Conservation (phyloP, 2,888 invertebrate species). For the Drosophila aldrichi region DNA sequence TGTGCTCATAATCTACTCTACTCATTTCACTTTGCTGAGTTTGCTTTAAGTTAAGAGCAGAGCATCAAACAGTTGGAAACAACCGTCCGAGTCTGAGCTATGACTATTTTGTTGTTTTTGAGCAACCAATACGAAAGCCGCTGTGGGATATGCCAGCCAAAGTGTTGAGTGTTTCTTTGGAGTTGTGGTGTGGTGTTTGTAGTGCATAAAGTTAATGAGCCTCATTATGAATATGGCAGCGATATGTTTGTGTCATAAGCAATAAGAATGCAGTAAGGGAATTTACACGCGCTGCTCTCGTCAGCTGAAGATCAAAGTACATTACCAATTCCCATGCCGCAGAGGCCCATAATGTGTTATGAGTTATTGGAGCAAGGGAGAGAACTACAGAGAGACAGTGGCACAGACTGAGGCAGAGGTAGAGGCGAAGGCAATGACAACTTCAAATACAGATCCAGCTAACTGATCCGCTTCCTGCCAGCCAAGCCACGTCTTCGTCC, state of each 20-base stretch:
- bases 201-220: constrained; percentile 80
- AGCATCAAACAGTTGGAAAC: constrained; percentile 1
- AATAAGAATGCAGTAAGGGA: constrained; percentile 61
- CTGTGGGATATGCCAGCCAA: constrained; percentile 54
- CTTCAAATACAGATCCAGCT: constrained; percentile 10
- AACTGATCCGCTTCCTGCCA: constrained; percentile 69
- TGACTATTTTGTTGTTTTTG: constrained; percentile 10
- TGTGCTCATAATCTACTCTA: too few species aligned
- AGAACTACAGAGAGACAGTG: constrained; percentile 8
- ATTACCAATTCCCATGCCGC: constrained; percentile 44
- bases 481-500: constrained; percentile 20
- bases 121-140: constrained; percentile 4
- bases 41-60: background rate
- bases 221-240: constrained; percentile 83
- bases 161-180: constrained; percentile 70
- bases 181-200: constrained; percentile 43
- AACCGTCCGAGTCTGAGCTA: background rate
- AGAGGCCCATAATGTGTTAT: constrained; percentile 68
- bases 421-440: background rate
- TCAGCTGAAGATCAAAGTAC: constrained; percentile 81
- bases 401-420: background rate
- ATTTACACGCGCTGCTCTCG: constrained; percentile 64
- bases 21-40: background rate
- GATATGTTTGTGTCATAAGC: constrained; percentile 79
- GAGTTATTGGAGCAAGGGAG: constrained; percentile 66